These are phyloP conservation scores for Diploscapter pachys DNA, from an alignment of 1,140 invertebrate genomes.

Conservation along the genomic window DNA sequence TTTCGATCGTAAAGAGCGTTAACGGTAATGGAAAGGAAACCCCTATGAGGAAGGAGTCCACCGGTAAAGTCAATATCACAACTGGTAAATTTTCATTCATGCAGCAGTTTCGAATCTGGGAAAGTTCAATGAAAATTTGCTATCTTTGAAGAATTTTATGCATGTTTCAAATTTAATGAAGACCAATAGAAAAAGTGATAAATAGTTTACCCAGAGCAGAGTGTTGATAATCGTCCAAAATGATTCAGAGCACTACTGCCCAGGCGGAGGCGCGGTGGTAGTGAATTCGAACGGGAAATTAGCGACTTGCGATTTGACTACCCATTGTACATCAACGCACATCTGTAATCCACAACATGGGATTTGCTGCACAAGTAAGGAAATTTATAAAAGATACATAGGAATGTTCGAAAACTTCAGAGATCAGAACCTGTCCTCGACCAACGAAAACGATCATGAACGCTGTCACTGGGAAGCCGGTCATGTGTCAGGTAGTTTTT, in stretches of 20 bases:
- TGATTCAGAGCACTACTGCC: constrained; percentile 28
- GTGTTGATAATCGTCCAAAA: constrained; percentile 2
- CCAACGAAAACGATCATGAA: constrained; percentile 46
- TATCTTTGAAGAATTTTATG: neutral
- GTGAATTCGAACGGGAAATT: constrained; percentile 19
- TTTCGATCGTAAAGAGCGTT: constrained; percentile 15
- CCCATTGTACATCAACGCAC: constrained; percentile 17
- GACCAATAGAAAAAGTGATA: constrained; percentile 11
- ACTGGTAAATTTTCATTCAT: neutral
- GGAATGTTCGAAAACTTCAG: constrained; percentile 28
- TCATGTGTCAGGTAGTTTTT: constrained; percentile 40
- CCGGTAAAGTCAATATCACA: no score
- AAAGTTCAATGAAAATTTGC: neutral
- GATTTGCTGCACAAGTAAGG: constrained; percentile 37
- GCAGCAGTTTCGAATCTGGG: constrained; percentile 8
- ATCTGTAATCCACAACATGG: constrained; percentile 38
- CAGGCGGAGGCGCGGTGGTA: constrained; percentile 34
- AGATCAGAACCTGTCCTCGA: constrained; percentile 45
- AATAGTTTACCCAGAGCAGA: neutral
- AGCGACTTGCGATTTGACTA: constrained; percentile 28
- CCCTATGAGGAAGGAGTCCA: neutral
- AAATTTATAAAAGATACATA: neutral
- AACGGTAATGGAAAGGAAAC: neutral
- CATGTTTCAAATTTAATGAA: neutral
- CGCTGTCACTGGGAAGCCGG: constrained; percentile 37